Evolutionary conservation across 2,113 vertebrate genomes (phyloP).

Genomic region (Patagioenas fasciata): DNA sequence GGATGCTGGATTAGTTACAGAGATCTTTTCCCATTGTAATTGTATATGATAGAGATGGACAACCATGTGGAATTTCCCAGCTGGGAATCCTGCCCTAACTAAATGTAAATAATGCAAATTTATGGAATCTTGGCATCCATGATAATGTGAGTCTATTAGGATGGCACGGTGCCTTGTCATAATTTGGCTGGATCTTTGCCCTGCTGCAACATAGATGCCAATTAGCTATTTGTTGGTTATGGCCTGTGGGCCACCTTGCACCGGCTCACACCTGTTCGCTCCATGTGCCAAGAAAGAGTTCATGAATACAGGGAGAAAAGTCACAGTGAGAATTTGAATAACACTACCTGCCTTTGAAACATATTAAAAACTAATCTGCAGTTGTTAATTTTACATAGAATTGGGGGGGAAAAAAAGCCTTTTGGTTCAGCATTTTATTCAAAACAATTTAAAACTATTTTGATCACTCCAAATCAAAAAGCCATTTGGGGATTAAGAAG

Average conservation of each 20-base stretch:
- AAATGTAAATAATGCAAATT: slow-evolving; percentile 49
- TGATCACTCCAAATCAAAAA: background rate
- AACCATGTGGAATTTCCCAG: slow-evolving; percentile 32
- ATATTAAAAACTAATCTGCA: background rate
- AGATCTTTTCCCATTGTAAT: background rate
- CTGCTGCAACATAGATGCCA: background rate
- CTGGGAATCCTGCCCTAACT: slow-evolving; percentile 30
- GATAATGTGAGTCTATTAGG: background rate
- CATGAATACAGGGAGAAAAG: background rate
- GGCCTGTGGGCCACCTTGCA: slow-evolving; percentile 35
- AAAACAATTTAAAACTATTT: background rate
- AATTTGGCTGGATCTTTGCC: slow-evolving; percentile 41
- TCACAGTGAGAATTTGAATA: background rate
- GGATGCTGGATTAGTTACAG: slow-evolving; percentile 2
- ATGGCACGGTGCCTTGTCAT: slow-evolving; percentile 12
- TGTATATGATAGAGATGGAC: background rate
- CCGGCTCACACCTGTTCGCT: background rate
- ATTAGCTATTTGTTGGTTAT: slow-evolving; percentile 37
- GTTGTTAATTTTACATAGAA: background rate
- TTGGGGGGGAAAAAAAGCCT: background rate
- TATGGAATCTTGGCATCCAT: slow-evolving; percentile 12
- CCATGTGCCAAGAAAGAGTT: background rate
- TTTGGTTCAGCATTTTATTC: background rate
- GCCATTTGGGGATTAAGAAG: background rate
- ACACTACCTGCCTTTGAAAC: background rate